A percentile compares a stretch with the other conserved stretches of the same genome.
Evolutionary conservation across 2,113 vertebrate genomes (phyloP).

Genomic region (Mobula birostris): DNA sequence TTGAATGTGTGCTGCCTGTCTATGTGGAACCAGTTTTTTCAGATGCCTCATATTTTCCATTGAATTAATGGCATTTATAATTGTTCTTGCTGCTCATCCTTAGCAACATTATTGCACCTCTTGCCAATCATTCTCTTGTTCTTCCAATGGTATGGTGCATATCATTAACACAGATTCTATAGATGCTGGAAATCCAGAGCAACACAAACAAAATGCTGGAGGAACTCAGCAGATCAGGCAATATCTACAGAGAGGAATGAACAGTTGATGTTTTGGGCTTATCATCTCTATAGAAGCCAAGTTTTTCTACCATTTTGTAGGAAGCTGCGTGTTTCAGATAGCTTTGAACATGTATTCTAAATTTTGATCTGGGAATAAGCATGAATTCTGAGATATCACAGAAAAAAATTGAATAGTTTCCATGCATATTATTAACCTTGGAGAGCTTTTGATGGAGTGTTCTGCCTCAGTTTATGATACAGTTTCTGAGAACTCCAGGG

Average conservation of each 20-base stretch:
- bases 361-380: not conserved
- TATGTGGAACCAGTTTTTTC: not conserved
- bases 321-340: not conserved
- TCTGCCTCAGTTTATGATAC: not conserved
- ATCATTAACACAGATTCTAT: too few species aligned
- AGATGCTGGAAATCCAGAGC: too few species aligned
- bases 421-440: not conserved
- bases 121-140: too few species aligned
- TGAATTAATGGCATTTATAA: not conserved
- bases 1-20: not conserved
- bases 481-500: not conserved
- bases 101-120: not conserved
- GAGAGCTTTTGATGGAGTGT: not conserved
- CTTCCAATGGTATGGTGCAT: too few species aligned
- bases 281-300: too few species aligned
- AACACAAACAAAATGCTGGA: too few species aligned
- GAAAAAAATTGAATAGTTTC: not conserved
- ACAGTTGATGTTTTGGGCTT: too few species aligned
- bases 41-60: not conserved
- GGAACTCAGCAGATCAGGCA: too few species aligned
- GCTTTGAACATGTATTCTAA: not conserved
- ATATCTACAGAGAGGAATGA: too few species aligned
- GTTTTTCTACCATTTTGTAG: too few species aligned
- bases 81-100: not conserved
- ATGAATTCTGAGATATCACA: not conserved